Evolutionary conservation across 2,888 invertebrate species (phyloP), one percentile per base, ranked within the genome.

Genomic region (Pterostichus niger): DNA sequence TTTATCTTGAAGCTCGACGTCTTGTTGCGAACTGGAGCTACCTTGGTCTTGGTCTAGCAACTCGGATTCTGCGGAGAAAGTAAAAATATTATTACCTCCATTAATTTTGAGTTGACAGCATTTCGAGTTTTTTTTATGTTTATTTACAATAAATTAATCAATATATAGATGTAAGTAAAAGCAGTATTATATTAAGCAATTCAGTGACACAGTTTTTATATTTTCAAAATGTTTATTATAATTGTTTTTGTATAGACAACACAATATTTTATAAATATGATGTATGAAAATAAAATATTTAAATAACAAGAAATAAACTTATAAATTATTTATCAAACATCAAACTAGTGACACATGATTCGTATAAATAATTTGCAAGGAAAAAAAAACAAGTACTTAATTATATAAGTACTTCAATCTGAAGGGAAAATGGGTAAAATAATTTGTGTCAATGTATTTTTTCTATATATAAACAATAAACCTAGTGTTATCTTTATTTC

Each of bases 11-110:
- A 11, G 10, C n/a, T 71, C 71, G 24, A 71, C 71, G 24, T 71
- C 71, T 15, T 71, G 44, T 3, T 46, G 15, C 11, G 46, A 71
- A 71, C 24, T 44, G 13, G 44, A n/a, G 71, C 44, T 71, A 11
- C 44, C 10, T 15, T 71, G 7, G 1, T 15, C 17, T 5, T 9
- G 15, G 5, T 13, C 44, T 24, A 71, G 71, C 9, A 71, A 24
- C 44, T 71, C 71, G 6, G 71, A 44, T 44, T 71, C 71, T 71
- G 17, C 13, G 24, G 71, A 71, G 71, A 71, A 49, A 71, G 71
- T 71, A 64, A 64, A 61, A 64, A 13, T 64, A 13, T 35, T 64
- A 35, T 64, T 64, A 64, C n/a, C n/a, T 10, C n/a, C 49, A 49
- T 49, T 49, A 49, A 49, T 49, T 49, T 49, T 49, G 13, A 2